Evolutionary conservation across 92 coral and sea anemone species (phyloP), one percentile per base, ranked within the genome.

Genomic region (Parazoanthus darwini): DNA sequence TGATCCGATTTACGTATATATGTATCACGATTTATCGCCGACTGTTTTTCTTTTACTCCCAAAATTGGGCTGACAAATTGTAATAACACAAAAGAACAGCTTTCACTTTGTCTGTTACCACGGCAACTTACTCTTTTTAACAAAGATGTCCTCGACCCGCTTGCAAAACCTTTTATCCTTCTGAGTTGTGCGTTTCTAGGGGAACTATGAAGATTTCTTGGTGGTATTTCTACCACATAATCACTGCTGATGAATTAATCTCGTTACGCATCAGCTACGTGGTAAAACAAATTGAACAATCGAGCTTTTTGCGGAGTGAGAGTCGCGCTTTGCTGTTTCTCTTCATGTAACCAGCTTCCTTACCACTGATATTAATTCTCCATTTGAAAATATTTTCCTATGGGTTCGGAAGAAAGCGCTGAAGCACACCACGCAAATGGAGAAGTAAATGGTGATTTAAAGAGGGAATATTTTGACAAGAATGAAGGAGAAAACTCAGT

Each of bases 331-430:
- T 74, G 26, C 37, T 5, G 54, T 44, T n/a, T 8, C 51, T 44
- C 54, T 83, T 83, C 78, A 67, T 72, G 66, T 26, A 42, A 1
- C 33, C 10, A 4, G 42, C 74, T 71, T 26, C 37, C 42, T 50
- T 26, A 20, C 18, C 44, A 26, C 58, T 25, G 20, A 29, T 3
- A 83, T 44, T 14, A 13, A n/a, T 67, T 44, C 63, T 83, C 14
- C 9, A 39, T 42, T 71, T 70, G 18, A 67, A 83, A 68, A 43
- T 42, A 8, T 25, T 44, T 70, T 74, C 43, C 58, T 2, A 91
- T 91, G 93, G 92, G 93, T 46, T 89, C 93, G 7, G 93, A 91
- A 23, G 79, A 88, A 36, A 91, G 93, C 78, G 74, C 88, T 16
- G 87, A 85, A 68, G 90, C 74, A 43, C 65, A 74, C 8, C 23